Conservation (phyloP, 2,797 vertebrate genomes). For the Poeciliopsis infans region DNA sequence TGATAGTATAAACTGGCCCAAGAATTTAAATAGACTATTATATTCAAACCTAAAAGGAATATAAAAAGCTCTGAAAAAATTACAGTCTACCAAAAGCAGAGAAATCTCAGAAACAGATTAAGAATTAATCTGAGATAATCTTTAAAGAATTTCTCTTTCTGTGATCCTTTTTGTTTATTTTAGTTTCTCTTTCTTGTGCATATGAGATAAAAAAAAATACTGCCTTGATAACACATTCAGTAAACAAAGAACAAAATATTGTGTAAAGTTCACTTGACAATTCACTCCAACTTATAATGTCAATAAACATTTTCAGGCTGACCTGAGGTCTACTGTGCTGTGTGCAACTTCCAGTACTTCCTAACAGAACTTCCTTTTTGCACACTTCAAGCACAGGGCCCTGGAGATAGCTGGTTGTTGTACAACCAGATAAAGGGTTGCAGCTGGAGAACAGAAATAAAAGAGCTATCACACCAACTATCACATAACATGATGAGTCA, state of each 20-base stretch:
- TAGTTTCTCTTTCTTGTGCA: not conserved
- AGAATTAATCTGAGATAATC: not conserved
- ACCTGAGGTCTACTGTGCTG: not conserved
- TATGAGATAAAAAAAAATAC: not conserved
- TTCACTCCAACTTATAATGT: not conserved
- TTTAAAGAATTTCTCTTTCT: conserved; percentile 13
- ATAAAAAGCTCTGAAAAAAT: not conserved
- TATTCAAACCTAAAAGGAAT: not conserved
- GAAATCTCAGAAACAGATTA: not conserved
- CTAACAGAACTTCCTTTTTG: conserved; percentile 13
- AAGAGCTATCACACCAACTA: conserved; percentile 47
- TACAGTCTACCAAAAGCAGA: not conserved
- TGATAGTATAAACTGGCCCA: not conserved
- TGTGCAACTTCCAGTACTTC: conserved; percentile 9
- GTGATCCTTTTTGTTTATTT: conserved; percentile 24
- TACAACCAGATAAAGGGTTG: conserved; percentile 17
- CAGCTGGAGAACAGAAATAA: conserved; percentile 26
- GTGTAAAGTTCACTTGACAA: not conserved
- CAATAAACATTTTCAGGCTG: not conserved
- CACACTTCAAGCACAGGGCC: conserved; percentile 5
- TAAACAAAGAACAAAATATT: not conserved
- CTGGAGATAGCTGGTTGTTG: not conserved
- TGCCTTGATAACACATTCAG: not conserved
- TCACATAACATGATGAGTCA: conserved; percentile 50
- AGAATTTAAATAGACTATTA: too few species aligned